Evolutionary conservation across 1,140 invertebrate species (phyloP).

Genomic region (Globodera rostochiensis): DNA sequence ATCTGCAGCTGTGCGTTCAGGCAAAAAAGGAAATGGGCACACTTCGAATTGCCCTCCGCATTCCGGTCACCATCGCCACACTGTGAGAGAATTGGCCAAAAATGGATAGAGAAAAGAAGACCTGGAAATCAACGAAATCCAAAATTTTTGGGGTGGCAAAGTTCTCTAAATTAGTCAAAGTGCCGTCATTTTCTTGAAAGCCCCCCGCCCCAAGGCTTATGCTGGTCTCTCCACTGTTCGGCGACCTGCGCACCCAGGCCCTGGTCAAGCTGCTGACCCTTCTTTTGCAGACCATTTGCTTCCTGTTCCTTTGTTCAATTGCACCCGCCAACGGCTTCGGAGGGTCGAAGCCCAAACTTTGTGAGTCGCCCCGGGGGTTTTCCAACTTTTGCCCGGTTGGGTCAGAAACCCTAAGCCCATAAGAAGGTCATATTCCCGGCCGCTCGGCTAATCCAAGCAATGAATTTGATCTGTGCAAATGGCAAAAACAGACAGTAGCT

Average conservation of each 20-base stretch:
- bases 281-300: conserved; percentile 60
- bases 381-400: too few species aligned
- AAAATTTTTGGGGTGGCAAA: too few species aligned
- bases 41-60: conserved; percentile 54
- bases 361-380: conserved; percentile 39
- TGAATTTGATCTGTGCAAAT: too few species aligned
- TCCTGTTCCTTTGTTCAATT: conserved; percentile 63
- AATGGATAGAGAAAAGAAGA: background rate
- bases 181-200: too few species aligned
- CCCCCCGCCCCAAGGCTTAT: conserved; percentile 28
- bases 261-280: conserved; percentile 60
- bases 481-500: too few species aligned
- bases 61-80: conserved; percentile 61
- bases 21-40: conserved; percentile 62
- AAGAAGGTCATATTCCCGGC: too few species aligned
- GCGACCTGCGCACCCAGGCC: conserved; percentile 60
- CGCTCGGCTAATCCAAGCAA: too few species aligned
- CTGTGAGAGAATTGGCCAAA: conserved; percentile 20
- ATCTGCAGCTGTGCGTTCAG: conserved; percentile 52
- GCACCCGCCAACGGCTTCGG: conserved; percentile 60
- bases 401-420: too few species aligned
- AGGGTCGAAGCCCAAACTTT: conserved; percentile 58
- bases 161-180: too few species aligned
- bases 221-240: conserved; percentile 60
- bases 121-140: too few species aligned